Conservation (phyloP, 2,113 vertebrate genomes). For the Stictonetta naevosa region DNA sequence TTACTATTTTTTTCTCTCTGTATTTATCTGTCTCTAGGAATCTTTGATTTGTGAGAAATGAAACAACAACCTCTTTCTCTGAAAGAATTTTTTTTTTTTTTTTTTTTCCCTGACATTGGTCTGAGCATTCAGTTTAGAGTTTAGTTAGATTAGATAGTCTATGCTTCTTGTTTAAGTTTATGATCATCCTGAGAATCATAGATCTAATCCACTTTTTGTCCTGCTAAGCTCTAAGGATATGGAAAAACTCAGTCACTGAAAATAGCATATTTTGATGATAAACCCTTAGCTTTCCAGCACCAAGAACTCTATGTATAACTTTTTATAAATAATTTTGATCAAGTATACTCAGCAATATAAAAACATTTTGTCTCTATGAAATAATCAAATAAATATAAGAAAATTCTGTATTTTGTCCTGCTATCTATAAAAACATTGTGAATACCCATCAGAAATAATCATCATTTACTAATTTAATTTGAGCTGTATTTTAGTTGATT, state of each 20-base stretch:
- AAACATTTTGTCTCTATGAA: neutral
- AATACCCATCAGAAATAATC: neutral
- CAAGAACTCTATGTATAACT: neutral
- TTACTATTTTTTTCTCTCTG: neutral
- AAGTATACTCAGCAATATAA: neutral
- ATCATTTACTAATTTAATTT: neutral
- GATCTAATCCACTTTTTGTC: neutral
- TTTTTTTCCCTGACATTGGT: neutral
- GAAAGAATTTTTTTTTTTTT: neutral
- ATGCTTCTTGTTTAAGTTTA: neutral
- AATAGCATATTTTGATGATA: neutral
- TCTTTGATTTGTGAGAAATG: neutral
- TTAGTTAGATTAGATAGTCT: neutral
- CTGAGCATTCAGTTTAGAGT: neutral
- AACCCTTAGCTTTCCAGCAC: neutral
- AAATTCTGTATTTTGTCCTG: neutral
- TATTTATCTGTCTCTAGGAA: neutral
- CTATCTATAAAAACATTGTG: neutral
- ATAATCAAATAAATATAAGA: neutral
- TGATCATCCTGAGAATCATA: neutral
- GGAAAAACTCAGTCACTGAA: neutral
- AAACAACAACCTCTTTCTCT: neutral
- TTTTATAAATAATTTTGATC: neutral
- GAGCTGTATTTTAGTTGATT: neutral
- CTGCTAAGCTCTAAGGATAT: neutral